Evolutionary conservation across 2,113 vertebrate species (phyloP).

Genomic region (Holacanthus passer): DNA sequence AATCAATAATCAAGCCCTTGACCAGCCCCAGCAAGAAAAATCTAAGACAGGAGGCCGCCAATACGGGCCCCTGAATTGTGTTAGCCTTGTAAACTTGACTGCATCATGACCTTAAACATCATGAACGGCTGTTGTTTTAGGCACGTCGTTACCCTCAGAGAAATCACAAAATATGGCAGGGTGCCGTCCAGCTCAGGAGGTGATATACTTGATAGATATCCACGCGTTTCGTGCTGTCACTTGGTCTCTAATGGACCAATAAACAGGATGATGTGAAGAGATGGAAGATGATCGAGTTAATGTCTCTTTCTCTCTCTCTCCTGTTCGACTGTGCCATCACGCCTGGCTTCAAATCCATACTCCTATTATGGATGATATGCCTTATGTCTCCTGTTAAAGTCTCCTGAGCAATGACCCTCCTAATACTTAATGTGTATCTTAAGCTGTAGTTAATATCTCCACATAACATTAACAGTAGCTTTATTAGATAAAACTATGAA

Average conservation of each 20-base stretch:
- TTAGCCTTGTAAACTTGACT: constrained; percentile 28
- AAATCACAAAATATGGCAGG: constrained; percentile 19
- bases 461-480: constrained; percentile 48
- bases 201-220: constrained; percentile 67
- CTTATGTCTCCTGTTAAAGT: constrained; percentile 52
- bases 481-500: constrained; percentile 61
- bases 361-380: constrained; percentile 61
- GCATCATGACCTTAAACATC: constrained; percentile 27
- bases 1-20: background rate
- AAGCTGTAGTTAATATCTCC: constrained; percentile 60
- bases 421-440: constrained; percentile 57
- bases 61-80: background rate
- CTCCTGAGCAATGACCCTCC: constrained; percentile 61
- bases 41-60: too few species aligned
- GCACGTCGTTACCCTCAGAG: background rate
- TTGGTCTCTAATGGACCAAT: constrained; percentile 78
- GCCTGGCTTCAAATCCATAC: constrained; percentile 57
- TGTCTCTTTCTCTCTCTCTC: constrained; percentile 49
- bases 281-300: constrained; percentile 62
- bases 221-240: constrained; percentile 49
- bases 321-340: constrained; percentile 54
- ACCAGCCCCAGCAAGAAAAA: background rate
- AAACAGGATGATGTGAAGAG: constrained; percentile 61
- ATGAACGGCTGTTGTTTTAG: constrained; percentile 38
- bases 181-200: constrained; percentile 30